Percentiles rank a stretch among this genome's conserved stretches.
Evolutionary conservation across 2,888 invertebrate species (phyloP).

Genomic region (Rhagonycha lutea): DNA sequence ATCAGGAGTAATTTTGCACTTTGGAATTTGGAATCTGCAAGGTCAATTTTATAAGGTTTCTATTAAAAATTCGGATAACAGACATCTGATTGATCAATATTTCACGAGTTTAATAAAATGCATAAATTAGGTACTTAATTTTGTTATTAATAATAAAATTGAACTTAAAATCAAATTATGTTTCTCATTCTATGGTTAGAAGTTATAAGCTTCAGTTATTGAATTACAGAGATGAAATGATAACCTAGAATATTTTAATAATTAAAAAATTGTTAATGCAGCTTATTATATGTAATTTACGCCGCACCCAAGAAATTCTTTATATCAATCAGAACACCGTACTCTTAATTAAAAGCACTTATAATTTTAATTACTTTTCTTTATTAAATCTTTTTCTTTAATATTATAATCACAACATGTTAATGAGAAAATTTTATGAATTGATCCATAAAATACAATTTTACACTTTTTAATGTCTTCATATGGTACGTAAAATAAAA

Average conservation of each 20-base stretch:
- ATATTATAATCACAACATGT: constrained; percentile 51
- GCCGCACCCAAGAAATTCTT: constrained; percentile 48
- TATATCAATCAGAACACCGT: constrained; percentile 50
- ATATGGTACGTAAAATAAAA: constrained; percentile 14
- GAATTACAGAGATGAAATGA: neutral
- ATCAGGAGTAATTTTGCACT: too few species aligned
- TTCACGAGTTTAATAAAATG: too few species aligned
- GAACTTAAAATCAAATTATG: neutral
- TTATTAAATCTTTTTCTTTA: constrained; percentile 35
- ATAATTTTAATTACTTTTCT: constrained; percentile 55
- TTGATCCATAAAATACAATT: constrained; percentile 1
- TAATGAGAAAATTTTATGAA: constrained; percentile 47
- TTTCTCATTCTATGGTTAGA: neutral
- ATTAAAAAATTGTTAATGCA: neutral
- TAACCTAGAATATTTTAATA: neutral
- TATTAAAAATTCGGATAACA: too few species aligned
- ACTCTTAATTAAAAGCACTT: constrained; percentile 53
- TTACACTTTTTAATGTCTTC: constrained; percentile 36
- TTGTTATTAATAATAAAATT: neutral
- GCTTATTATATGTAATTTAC: constrained; percentile 41
- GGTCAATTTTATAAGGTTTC: too few species aligned
- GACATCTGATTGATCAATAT: too few species aligned
- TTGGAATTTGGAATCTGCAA: too few species aligned
- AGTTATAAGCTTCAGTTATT: neutral
- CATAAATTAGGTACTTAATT: too few species aligned